These are phyloP conservation scores for Pectinophora gossypiella DNA, from an alignment of 1,140 invertebrate species.

Conservation along the genomic window DNA sequence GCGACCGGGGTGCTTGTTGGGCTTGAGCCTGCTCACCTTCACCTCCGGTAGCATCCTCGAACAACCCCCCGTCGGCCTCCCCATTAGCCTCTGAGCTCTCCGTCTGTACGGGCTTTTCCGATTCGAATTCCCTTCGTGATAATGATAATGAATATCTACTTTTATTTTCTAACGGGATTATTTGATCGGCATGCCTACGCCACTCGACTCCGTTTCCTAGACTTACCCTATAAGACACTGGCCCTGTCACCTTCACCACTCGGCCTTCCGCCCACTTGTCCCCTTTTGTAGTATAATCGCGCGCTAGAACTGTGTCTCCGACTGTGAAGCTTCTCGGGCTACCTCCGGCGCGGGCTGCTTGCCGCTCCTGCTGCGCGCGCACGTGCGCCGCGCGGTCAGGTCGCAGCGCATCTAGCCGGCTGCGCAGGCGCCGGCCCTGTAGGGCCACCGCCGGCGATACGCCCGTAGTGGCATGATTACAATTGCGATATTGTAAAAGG, in stretches of 20 bases:
- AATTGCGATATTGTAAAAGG: conserved; percentile 20
- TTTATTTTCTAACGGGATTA: background rate
- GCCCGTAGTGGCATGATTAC: conserved; percentile 13
- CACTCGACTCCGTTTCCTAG: background rate
- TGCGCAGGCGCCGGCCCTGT: background rate
- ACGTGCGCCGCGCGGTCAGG: background rate
- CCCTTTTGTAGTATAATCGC: background rate
- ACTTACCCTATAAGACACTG: background rate
- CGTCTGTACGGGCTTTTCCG: too few species aligned
- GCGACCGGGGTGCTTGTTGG: too few species aligned
- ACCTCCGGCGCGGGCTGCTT: background rate
- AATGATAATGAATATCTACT: background rate
- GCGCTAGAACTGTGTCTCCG: background rate
- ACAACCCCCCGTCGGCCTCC: too few species aligned
- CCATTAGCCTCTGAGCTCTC: too few species aligned
- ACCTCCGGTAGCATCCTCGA: too few species aligned
- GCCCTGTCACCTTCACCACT: background rate
- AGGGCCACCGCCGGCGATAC: conserved; percentile 11
- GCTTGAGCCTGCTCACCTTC: too few species aligned
- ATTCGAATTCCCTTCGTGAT: too few species aligned
- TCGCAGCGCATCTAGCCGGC: background rate
- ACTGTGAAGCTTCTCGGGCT: background rate
- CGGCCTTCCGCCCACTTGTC: background rate
- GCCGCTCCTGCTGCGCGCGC: background rate
- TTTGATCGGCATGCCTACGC: background rate